A percentile compares a stretch with the other conserved stretches of the same genome.
Evolutionary conservation across 2,797 vertebrate species (phyloP).

Genomic region (Diceros bicornis): DNA sequence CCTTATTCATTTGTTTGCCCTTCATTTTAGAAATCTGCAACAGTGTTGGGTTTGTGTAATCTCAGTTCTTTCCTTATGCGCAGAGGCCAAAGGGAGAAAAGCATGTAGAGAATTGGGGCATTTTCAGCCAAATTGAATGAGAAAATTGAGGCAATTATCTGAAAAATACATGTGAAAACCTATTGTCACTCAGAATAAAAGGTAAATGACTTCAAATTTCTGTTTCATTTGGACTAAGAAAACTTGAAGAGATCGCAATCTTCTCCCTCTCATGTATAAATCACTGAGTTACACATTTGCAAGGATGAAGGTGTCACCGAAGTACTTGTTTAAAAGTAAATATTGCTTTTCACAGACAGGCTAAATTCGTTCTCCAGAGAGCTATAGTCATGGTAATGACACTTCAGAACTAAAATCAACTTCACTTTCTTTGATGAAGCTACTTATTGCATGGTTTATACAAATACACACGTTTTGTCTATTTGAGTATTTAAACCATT

Average conservation of each 20-base stretch:
- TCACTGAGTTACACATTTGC: constrained; percentile 58
- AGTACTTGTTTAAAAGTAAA: constrained; percentile 83
- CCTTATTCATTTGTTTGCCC: constrained; percentile 66
- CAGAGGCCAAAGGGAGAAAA: constrained; percentile 55
- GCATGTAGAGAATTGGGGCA: neutral
- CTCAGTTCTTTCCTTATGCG: constrained; percentile 44
- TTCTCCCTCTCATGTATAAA: constrained; percentile 70
- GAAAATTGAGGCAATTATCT: constrained; percentile 77
- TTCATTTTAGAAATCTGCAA: constrained; percentile 65
- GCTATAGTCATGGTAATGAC: constrained; percentile 72
- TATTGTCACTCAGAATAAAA: constrained; percentile 75
- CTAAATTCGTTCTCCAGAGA: constrained; percentile 77
- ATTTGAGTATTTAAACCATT: constrained; percentile 24
- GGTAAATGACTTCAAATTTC: constrained; percentile 67
- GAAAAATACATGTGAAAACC: constrained; percentile 71
- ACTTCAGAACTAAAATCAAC: constrained; percentile 71
- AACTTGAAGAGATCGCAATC: constrained; percentile 55
- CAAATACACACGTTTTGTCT: constrained; percentile 51
- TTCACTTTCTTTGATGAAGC: constrained; percentile 59
- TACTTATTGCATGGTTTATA: constrained; percentile 49
- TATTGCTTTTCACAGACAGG: constrained; percentile 67
- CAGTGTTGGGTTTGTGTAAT: constrained; percentile 56
- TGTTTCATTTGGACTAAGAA: constrained; percentile 73
- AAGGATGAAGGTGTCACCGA: constrained; percentile 72
- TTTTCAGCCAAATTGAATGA: constrained; percentile 59